Base-by-base conservation (phyloP, 2,113 vertebrate genomes). In the Trinectes maculatus region DNA sequence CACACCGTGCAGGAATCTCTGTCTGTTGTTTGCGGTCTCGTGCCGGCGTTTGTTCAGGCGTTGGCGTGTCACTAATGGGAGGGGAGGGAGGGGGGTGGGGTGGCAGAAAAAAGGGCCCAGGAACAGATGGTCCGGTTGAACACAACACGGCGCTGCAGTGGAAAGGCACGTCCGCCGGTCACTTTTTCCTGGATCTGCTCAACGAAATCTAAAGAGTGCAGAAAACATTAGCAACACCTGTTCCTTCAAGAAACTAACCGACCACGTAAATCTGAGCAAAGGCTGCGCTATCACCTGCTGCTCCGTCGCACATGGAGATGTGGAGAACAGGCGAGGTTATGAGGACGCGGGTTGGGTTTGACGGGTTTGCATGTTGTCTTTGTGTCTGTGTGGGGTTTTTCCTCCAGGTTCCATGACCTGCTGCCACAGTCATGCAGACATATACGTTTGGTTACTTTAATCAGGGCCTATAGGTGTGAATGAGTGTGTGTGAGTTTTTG, bases 111-210 rank as follows among this genome's bases (percentile, higher is more conserved):
- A 21, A 42, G 29, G 34, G 31, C 43, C 48, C 42, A 43, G 34
- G 71, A 81, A 64, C 73, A 83, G 67, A 80, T 78, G 55, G 71
- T 56, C 42, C 56, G 26, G 40, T 61, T 72, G 37, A 67, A 74
- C 69, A 73, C 57, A 60, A 69, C 51, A 66, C 68, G 54, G 58
- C 13, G 36, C 53, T 46, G 62, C 60, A 60, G 58, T 56, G 12
- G 6, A 76, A 46, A 40, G n/a, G 13, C 51, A 29, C 21, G 8
- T 34, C 81, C 47, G 40, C 34, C 46, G 55, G 37, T 26, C 37
- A 26, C 21, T 29, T 63, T 49, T 72, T 68, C 43, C 68, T 31
- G 13, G 60, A 75, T 59, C 36, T 49, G 26, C 29, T 46, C 29
- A 39, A 40, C 34, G 56, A 65, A 73, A 77, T 60, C 34, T 55